Conservation (phyloP, 2,113 vertebrate species). For the Syngnathus floridae region DNA sequence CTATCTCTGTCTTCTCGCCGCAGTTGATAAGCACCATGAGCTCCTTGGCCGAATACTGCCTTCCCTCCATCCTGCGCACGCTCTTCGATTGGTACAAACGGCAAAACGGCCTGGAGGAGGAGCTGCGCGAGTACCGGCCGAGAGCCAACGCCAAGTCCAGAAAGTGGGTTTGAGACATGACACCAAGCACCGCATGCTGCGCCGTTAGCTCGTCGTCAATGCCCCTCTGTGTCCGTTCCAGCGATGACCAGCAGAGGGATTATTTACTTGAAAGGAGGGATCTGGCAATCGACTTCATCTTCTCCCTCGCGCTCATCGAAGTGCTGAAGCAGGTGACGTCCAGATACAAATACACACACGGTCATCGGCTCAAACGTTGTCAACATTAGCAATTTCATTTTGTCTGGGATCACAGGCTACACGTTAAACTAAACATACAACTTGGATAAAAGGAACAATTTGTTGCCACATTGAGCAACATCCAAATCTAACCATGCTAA, state of each 20-base stretch:
- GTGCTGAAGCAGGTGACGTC: constrained; percentile 90
- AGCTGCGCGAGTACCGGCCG: constrained; percentile 89
- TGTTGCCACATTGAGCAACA: no score
- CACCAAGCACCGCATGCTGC: neutral
- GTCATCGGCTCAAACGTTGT: neutral
- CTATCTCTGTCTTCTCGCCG: constrained; percentile 25
- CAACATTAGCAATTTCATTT: neutral
- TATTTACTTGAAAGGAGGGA: constrained; percentile 96
- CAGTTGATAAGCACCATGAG: constrained; percentile 97
- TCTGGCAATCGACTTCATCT: constrained; percentile 97
- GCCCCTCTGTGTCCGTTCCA: constrained; percentile 56
- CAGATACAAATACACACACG: neutral
- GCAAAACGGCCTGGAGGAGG: constrained; percentile 94
- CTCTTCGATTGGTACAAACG: constrained; percentile 98
- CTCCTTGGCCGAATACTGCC: constrained; percentile 93
- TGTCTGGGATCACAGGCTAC: neutral
- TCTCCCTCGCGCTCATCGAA: constrained; percentile 96
- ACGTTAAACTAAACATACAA: no score
- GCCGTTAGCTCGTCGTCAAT: constrained; percentile 18
- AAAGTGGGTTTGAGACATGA: constrained; percentile 69
- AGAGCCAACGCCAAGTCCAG: constrained; percentile 94
- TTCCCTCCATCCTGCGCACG: constrained; percentile 93
- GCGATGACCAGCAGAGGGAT: constrained; percentile 93
- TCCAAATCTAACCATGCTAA: no score
- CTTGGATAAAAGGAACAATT: no score